A percentile compares a stretch with the other conserved stretches of the same genome.
Conservation (phyloP, 2,113 vertebrate species). For the Abramis brama region DNA sequence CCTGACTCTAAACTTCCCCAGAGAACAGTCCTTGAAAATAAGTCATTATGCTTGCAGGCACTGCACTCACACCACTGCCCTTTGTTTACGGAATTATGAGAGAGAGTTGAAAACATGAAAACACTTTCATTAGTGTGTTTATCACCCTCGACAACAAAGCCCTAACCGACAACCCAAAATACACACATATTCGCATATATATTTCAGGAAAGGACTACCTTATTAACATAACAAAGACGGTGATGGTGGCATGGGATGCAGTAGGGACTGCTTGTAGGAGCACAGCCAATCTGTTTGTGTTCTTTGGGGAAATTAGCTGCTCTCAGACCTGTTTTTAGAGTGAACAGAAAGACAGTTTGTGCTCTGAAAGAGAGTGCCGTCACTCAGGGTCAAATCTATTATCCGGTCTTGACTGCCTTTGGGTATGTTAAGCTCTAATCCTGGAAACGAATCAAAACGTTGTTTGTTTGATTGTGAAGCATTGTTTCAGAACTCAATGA, state of each 20-base stretch:
- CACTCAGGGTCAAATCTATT: constrained; percentile 53
- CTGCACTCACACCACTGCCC: constrained; percentile 23
- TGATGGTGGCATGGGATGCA: constrained; percentile 47
- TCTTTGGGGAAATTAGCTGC: constrained; percentile 57
- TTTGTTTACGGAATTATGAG: constrained; percentile 43
- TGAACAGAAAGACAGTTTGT: constrained; percentile 3
- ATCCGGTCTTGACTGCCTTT: constrained; percentile 32
- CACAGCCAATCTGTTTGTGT: constrained; percentile 50
- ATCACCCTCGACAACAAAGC: constrained; percentile 54
- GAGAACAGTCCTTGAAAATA: constrained; percentile 37
- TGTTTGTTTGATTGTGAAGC: constrained; percentile 10
- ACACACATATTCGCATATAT: constrained; percentile 32
- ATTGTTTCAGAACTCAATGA: neutral
- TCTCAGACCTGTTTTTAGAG: constrained; percentile 53
- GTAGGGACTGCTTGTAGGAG: constrained; percentile 52
- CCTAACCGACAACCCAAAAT: constrained; percentile 48
- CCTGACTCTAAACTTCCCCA: constrained; percentile 27
- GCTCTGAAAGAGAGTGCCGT: constrained; percentile 33
- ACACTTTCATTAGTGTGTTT: constrained; percentile 57
- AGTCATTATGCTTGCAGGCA: constrained; percentile 45
- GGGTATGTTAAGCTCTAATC: constrained; percentile 19
- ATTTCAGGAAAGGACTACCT: constrained; percentile 49
- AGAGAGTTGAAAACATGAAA: constrained; percentile 46
- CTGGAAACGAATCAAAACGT: neutral
- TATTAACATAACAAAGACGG: constrained; percentile 64